Base-by-base conservation (phyloP, 2,888 invertebrate species). In the Volucella inflata region DNA sequence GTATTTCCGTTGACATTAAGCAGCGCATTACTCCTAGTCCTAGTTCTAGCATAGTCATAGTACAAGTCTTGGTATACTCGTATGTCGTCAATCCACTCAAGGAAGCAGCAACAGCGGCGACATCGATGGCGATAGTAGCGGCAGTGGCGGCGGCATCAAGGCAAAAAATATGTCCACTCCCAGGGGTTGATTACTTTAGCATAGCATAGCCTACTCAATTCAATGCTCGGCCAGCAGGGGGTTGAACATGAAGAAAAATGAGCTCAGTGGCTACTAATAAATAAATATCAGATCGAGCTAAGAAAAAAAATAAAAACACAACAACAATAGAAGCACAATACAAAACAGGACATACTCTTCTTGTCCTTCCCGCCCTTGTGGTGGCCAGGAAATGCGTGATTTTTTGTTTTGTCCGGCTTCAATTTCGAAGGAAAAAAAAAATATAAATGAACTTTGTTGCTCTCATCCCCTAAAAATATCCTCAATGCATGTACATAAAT, bases 1-100 rank as follows among this genome's bases (percentile, higher is more conserved):
- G 85, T 81, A 81, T 72, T 85, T 81, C 72, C 76, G 76, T 71
- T 77, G 72, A 77, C 81, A 81, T 85, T 76, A 77, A 59, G 40
- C 68, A 72, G 72, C 60, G 60, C 62, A 85, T 81, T 85, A 67
- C 72, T 81, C 60, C 30, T 6, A 30, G 71, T 67, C 51, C 38
- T 51, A 53, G 55, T 65, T 60, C 36, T 38, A 64, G 68, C 68
- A 62, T 42, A 65, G 59, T 77, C 30, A n/a, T n/a, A n/a, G n/a
- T 30, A 30, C 30, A 4, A 30, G 30, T 4, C 30, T 30, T 30
- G 30, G 30, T 30, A n/a, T n/a, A n/a, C n/a, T n/a, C n/a, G n/a
- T n/a, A 30, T 30, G 30, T 77, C 38, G 55, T 55, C 30, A 10
- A 44, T 38, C 51, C 38, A 72, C 48, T 74, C 74, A 60, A 71